Percentiles rank a stretch among this genome's conserved stretches.
Conservation (phyloP, 2,888 invertebrate species). For the Leucophora obtusa region DNA sequence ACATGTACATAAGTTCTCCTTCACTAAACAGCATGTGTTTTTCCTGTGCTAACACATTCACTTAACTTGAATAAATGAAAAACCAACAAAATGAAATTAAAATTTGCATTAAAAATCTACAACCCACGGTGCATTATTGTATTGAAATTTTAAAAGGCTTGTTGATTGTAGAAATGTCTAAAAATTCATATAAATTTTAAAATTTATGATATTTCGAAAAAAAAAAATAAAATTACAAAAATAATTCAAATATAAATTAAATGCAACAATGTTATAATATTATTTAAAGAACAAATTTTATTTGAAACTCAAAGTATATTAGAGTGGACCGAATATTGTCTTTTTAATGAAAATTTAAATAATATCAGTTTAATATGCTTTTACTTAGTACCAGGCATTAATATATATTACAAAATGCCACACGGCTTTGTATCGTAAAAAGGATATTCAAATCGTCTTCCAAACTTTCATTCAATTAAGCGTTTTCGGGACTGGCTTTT, state of each 20-base stretch:
- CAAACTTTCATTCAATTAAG: no score
- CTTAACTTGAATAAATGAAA: constrained; percentile 2
- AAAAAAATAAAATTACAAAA: neutral
- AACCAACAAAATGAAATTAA: neutral
- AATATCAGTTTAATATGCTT: no score
- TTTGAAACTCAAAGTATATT: neutral
- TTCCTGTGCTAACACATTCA: neutral
- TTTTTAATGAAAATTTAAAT: no score
- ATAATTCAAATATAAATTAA: neutral
- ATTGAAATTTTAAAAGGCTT: constrained; percentile 4
- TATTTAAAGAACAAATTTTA: neutral
- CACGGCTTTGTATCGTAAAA: no score
- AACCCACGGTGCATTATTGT: constrained; percentile 9
- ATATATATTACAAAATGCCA: no score
- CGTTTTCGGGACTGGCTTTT: neutral
- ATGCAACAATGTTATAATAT: constrained; percentile 6
- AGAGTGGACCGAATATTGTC: no score
- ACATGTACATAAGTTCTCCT: neutral
- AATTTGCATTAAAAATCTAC: constrained; percentile 14
- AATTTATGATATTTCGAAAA: constrained; percentile 8
- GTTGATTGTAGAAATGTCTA: constrained; percentile 1
- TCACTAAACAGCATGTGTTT: constrained; percentile 20
- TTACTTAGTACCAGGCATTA: no score
- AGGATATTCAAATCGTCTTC: no score
- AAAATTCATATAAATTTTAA: constrained; percentile 15